Conservation (phyloP, 2,797 vertebrate genomes). For the Cuculus canorus region DNA sequence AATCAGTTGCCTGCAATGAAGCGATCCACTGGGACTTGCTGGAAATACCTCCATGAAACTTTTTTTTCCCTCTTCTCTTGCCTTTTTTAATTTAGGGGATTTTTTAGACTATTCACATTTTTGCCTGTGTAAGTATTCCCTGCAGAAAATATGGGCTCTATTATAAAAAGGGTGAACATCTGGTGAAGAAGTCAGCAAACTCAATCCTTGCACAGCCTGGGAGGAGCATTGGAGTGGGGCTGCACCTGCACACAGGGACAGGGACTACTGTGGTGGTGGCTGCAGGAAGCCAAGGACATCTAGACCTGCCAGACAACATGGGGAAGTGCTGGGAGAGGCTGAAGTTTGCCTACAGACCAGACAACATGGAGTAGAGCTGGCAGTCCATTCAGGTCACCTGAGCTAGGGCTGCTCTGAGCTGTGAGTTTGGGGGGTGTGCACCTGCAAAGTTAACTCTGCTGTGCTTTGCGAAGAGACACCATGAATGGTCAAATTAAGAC, state of each 20-base stretch:
- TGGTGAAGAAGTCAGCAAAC: not conserved
- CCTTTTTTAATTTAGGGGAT: not conserved
- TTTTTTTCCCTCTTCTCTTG: not conserved
- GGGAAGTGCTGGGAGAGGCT: not conserved
- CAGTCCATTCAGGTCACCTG: not conserved
- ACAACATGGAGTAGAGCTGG: not conserved
- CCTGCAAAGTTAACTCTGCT: not conserved
- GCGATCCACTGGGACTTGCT: not conserved
- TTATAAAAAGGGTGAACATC: not conserved
- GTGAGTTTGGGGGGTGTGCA: not conserved
- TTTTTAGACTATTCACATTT: not conserved
- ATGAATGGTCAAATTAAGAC: not conserved
- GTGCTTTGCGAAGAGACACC: not conserved
- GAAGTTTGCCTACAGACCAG: not conserved
- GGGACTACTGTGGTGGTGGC: rapidly evolving
- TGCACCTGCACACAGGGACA: not conserved
- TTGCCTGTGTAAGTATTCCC: too few species aligned
- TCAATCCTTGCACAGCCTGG: not conserved
- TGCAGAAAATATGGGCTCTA: not conserved
- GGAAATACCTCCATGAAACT: not conserved
- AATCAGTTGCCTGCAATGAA: not conserved
- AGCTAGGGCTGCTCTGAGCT: not conserved
- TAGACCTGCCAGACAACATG: rapidly evolving
- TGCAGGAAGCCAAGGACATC: not conserved
- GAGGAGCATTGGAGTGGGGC: not conserved